These are phyloP conservation scores for Creontiades dilutus DNA, from an alignment of 2,888 invertebrate genomes.

Conservation along the genomic window DNA sequence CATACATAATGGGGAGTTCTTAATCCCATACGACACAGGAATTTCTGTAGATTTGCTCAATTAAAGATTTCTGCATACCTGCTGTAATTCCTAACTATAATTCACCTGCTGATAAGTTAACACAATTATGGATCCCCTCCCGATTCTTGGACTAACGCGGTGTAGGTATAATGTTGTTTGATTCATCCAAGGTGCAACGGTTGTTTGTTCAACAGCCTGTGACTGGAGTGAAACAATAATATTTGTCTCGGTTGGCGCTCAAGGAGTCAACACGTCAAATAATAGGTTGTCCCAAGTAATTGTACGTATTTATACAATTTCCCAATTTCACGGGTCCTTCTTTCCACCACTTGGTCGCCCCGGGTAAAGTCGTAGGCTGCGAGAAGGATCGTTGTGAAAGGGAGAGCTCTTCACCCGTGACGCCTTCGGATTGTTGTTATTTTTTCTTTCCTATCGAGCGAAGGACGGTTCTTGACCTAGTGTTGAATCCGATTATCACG, in stretches of 20 bases:
- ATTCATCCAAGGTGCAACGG: constrained; percentile 13
- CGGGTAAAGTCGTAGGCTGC: background rate
- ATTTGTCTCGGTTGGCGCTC: constrained; percentile 4
- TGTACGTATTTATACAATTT: constrained; percentile 31
- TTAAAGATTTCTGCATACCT: too few species aligned
- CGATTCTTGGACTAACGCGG: background rate
- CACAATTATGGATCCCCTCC: too few species aligned
- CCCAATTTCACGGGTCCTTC: background rate
- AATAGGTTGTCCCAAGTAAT: constrained; percentile 2
- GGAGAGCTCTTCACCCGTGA: constrained; percentile 59
- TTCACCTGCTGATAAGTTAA: too few species aligned
- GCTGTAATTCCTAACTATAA: too few species aligned
- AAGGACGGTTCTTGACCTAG: constrained; percentile 67
- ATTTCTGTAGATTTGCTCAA: too few species aligned
- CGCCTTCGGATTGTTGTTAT: constrained; percentile 64
- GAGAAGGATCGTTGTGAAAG: constrained; percentile 29
- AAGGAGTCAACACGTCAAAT: background rate
- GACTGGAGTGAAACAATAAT: constrained; percentile 3
- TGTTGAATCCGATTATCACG: constrained; percentile 62
- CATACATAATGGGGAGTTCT: too few species aligned
- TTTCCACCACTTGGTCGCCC: constrained; percentile 15
- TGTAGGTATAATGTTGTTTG: background rate
- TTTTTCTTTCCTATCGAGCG: constrained; percentile 47
- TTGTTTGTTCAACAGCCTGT: background rate
- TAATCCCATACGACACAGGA: too few species aligned